Conservation (phyloP, 1,140 invertebrate genomes). For the Calephelis virginiensis region DNA sequence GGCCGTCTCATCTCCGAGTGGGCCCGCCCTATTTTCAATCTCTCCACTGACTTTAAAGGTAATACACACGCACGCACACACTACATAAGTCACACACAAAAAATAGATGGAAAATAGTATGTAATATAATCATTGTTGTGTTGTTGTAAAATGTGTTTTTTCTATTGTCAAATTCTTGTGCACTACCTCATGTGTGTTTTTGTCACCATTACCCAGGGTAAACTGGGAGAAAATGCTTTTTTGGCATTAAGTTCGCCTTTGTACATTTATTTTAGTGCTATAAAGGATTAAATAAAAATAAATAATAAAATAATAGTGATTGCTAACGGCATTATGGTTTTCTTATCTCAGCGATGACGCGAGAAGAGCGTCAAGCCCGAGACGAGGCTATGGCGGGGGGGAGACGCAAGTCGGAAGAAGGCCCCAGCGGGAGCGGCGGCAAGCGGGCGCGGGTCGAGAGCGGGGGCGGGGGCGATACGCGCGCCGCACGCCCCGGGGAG, state of each 20-base stretch:
- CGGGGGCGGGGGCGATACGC: slow-evolving; percentile 30
- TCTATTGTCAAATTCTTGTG: no score
- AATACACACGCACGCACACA: slow-evolving; percentile 6
- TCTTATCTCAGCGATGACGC: slow-evolving; percentile 82
- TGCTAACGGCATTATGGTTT: no score
- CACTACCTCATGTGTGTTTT: no score
- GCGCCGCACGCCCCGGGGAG: slow-evolving; percentile 90
- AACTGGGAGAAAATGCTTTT: no score
- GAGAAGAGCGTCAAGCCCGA: slow-evolving; percentile 92
- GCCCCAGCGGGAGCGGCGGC: slow-evolving; percentile 26
- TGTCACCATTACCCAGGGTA: no score
- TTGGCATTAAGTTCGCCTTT: no score
- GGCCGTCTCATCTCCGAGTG: slow-evolving; percentile 97
- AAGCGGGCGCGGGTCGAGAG: slow-evolving; percentile 29
- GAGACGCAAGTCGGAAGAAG: slow-evolving; percentile 61
- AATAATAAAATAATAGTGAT: no score
- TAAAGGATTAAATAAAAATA: no score
- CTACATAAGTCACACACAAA: not conserved
- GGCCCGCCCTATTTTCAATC: slow-evolving; percentile 97
- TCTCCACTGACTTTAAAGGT: slow-evolving; percentile 96
- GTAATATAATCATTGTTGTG: no score
- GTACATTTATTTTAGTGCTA: no score
- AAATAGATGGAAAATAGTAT: not conserved
- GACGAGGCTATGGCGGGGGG: slow-evolving; percentile 88
- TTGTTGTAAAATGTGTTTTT: no score